These are phyloP conservation scores for Didymodactylos carnosus DNA, from an alignment of 2,888 invertebrate species.

Conservation along the genomic window DNA sequence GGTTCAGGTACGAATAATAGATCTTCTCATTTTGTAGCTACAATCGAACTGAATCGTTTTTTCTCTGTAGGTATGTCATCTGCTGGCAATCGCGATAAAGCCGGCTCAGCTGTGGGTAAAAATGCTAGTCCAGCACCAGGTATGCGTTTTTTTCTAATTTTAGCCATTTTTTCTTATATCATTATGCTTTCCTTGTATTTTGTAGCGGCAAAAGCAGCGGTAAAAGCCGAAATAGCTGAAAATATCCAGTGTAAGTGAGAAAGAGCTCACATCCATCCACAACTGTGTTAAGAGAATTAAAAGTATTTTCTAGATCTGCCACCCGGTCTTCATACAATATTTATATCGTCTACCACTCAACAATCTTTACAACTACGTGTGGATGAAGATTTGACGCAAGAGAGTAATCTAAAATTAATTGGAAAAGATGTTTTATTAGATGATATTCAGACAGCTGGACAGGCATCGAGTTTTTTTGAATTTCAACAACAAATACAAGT, in stretches of 20 bases:
- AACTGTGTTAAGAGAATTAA: background rate
- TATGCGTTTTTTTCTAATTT: background rate
- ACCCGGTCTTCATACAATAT: conserved; percentile 27
- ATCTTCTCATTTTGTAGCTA: too few species aligned
- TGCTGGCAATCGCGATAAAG: background rate
- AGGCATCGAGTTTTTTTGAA: background rate
- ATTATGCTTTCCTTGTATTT: background rate
- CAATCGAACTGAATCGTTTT: too few species aligned
- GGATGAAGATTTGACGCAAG: conserved; percentile 29
- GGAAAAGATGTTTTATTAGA: conserved; percentile 23
- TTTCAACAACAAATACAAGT: background rate
- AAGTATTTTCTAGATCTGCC: conserved; percentile 21
- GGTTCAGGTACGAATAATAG: background rate
- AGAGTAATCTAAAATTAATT: conserved; percentile 21
- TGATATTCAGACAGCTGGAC: background rate
- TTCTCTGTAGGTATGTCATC: too few species aligned
- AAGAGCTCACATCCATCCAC: background rate
- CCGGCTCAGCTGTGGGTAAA: background rate
- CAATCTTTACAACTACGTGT: conserved; percentile 26
- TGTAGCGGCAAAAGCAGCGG: background rate
- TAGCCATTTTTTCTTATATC: background rate
- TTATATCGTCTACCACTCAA: conserved; percentile 31
- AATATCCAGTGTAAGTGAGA: background rate
- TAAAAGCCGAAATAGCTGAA: background rate
- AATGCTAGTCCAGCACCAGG: background rate